Evolutionary conservation across 2,113 vertebrate genomes (phyloP), one percentile per base, ranked within the genome.

Genomic region (Perccottus glenii): DNA sequence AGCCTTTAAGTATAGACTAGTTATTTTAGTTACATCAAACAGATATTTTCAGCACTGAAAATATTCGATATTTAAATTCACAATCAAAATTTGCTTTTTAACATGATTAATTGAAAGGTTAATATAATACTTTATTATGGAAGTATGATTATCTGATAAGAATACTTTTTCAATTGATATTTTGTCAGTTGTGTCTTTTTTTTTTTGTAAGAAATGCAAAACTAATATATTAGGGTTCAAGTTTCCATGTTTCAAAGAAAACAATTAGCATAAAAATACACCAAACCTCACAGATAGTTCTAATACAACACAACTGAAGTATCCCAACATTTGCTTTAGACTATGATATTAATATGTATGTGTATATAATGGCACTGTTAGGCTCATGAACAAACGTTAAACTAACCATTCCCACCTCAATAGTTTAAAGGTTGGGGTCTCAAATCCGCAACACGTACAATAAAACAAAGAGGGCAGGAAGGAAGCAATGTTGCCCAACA

Each of bases 401-500:
- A 60, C 57, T 16, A 14, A 8, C 50, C 65, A 72, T 55, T 46
- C 67, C 63, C 40, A 74, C 44, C 65, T 75, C 58, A 77, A 53
- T 59, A 52, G 48, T 61, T 70, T 75, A 77, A 88, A 77, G 5
- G 65, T 77, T 84, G 82, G 77, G 52, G 80, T 88, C 83, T 84
- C 67, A 82, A 63, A 84, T 79, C 76, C 32, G 36, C 75, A 65
- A 63, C 75, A 57, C 10, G 6, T 60, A 73, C 49, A 77, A 80
- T 78, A 88, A 83, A 82, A 80, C 69, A 19, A 64, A 57, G 48
- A 51, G 45, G 10, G 66, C 75, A 85, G 80, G 83, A 90, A 87
- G 85, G 67, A 88, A 87, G 88, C 64, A 80, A 84, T 85, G 75
- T 64, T 75, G 44, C 1, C 70, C 75, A 83, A 80, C 48, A 15